Conservation (phyloP, 2,888 invertebrate species). For the Cyrtodaria siliqua region DNA sequence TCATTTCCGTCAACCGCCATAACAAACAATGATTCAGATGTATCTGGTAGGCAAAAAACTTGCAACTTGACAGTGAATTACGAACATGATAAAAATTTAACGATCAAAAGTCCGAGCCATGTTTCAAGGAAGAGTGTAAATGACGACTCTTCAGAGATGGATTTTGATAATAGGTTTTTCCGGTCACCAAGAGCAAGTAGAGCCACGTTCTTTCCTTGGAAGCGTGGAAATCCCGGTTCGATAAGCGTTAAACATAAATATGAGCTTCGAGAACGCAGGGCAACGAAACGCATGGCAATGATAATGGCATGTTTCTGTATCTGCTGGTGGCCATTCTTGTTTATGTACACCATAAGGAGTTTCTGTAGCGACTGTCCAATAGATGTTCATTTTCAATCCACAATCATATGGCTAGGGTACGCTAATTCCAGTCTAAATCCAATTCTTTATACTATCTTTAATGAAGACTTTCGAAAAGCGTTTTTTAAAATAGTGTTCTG, state of each 20-base stretch:
- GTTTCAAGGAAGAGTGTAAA: conserved; percentile 53
- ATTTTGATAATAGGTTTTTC: conserved; percentile 35
- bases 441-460: conserved; percentile 85
- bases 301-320: conserved; percentile 85
- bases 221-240: conserved; percentile 47
- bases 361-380: conserved; percentile 79
- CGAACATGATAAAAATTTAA: conserved; percentile 30
- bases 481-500: conserved; percentile 79
- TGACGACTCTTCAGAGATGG: conserved; percentile 47
- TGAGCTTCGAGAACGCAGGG: conserved; percentile 84
- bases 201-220: conserved; percentile 62
- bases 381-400: conserved; percentile 80
- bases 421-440: conserved; percentile 85
- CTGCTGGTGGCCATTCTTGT: conserved; percentile 86
- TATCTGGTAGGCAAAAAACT: conserved; percentile 40
- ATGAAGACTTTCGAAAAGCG: conserved; percentile 85
- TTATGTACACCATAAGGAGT: conserved; percentile 84
- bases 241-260: conserved; percentile 77
- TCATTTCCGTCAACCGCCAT: conserved; percentile 9
- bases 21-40: conserved; percentile 4
- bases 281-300: conserved; percentile 85
- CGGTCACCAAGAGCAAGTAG: conserved; percentile 43
- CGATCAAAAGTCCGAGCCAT: conserved; percentile 48
- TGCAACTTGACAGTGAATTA: conserved; percentile 58
- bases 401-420: conserved; percentile 86